Evolutionary conservation across 1,140 invertebrate genomes (phyloP).

Genomic region (Kradibia gibbosae): DNA sequence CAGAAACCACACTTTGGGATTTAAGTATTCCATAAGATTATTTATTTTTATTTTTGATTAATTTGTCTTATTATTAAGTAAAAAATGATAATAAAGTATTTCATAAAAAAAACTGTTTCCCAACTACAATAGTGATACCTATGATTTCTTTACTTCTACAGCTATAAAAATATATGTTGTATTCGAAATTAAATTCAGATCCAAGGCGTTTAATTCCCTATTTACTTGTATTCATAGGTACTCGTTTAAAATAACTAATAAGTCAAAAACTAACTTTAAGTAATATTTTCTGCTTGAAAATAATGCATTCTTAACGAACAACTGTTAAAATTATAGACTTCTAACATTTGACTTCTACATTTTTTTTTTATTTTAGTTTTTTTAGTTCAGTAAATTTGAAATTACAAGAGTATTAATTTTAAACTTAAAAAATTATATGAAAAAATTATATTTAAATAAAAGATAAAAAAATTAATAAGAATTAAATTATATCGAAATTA

Average conservation of each 20-base stretch:
- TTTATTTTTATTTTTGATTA: too few relatives aligned
- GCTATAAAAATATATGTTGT: constrained; percentile 39
- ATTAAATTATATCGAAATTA: too few relatives aligned
- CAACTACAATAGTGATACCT: background rate
- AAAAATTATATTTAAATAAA: too few relatives aligned
- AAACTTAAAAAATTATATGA: too few relatives aligned
- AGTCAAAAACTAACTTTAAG: background rate
- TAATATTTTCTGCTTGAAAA: constrained; percentile 13
- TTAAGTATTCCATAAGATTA: too few relatives aligned
- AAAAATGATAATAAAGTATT: too few relatives aligned
- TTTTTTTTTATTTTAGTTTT: background rate
- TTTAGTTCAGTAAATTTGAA: too few relatives aligned
- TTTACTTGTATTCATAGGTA: constrained; percentile 28
- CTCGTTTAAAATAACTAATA: background rate
- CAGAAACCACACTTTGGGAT: too few relatives aligned
- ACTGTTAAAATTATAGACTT: constrained; percentile 17
- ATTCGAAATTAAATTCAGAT: constrained; percentile 5
- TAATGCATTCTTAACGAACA: constrained; percentile 23
- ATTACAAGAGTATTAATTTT: too few relatives aligned
- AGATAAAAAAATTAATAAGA: too few relatives aligned
- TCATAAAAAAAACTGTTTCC: constrained; percentile 28
- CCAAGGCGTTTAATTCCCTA: constrained; percentile 7
- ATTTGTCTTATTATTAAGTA: background rate
- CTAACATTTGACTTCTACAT: background rate
- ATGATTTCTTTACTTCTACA: background rate